Conservation (phyloP, 2,113 vertebrate genomes). For the Rana temporaria region DNA sequence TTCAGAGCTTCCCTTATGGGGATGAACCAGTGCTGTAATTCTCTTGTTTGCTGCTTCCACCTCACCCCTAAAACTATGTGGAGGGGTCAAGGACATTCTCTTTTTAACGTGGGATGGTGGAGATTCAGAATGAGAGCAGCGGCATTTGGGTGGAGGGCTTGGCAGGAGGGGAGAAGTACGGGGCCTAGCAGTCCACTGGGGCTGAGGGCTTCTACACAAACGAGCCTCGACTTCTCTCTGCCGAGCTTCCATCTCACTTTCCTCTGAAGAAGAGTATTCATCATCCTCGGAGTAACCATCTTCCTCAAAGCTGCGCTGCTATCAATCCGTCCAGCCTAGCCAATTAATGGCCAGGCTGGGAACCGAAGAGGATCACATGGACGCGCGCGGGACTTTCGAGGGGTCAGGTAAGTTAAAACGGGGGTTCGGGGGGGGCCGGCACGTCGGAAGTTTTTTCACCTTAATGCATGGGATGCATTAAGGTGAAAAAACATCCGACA, state of each 20-base stretch:
- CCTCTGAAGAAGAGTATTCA: slow-evolving; percentile 60
- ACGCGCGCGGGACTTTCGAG: too few species aligned
- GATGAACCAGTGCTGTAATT: slow-evolving; percentile 66
- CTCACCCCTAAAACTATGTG: slow-evolving; percentile 69
- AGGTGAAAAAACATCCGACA: too few species aligned
- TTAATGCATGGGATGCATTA: too few species aligned
- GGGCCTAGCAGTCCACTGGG: slow-evolving; percentile 30
- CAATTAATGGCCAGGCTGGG: too few species aligned
- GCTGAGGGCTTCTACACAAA: slow-evolving; percentile 18
- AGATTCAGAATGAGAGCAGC: slow-evolving; percentile 11
- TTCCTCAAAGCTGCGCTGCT: slow-evolving; percentile 62
- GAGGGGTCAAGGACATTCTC: slow-evolving; percentile 64
- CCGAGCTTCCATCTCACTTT: slow-evolving; percentile 67
- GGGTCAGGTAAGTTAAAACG: too few species aligned
- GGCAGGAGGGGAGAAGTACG: slow-evolving; percentile 68
- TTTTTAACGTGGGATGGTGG: slow-evolving; percentile 29
- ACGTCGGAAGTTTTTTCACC: too few species aligned
- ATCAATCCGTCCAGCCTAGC: too few species aligned
- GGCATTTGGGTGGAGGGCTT: slow-evolving; percentile 66
- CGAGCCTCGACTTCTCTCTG: slow-evolving; percentile 34
- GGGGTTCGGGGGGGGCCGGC: too few species aligned
- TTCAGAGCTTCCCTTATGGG: slow-evolving; percentile 23
- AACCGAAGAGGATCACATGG: too few species aligned
- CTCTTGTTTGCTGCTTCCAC: slow-evolving; percentile 65
- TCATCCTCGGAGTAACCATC: slow-evolving; percentile 62